Base-by-base conservation (phyloP, 2,797 vertebrate species). In the Anas acuta region DNA sequence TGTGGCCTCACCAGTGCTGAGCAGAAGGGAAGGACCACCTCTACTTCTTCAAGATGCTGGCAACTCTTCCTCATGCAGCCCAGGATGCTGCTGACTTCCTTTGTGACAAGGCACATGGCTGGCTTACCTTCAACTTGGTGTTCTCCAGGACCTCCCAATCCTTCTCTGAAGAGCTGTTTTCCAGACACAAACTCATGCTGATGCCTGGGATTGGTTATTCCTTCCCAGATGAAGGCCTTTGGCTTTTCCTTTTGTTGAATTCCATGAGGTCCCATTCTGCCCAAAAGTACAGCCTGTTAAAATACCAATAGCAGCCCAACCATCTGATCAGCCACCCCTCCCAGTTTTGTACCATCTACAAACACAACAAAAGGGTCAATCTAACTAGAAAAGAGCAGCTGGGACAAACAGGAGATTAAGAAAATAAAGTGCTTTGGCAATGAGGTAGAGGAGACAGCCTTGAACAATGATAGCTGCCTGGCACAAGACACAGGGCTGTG, bases 21-120 rank as follows among this genome's bases (percentile, higher is more conserved):
- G 13, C 2, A 62, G 30, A 62, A 4, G 3, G 1, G 1, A 9
- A 66, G 5, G 8, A 69, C n/a, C n/a, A 19, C 11, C 8, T 60
- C 54, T 56, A 32, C 54, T 56, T 18, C 26, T 25, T 84, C 1
- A 0, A n/a, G 21, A 16, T 75, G 3, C 20, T 32, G 30, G 22
- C 10, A 75, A 2, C 17, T 7, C 4, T 81, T 14, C 26, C 4
- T 82, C 26, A 10, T 21, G 71, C 7, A 45, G 25, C 7, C 26
- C 32, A 58, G 35, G 51, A 62, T 33, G 32, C 2, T 2, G 2
- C 3, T 60, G 43, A 2, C 37, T 28, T 13, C 8, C 21, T 80
- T 41, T 37, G 14, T 26, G 47, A 15, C 39, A 61, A 75, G 23
- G 1, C 14, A 35, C 5, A 6, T 33, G 61, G 4, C 39, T 87